Base-by-base conservation (phyloP, 1,140 invertebrate genomes). In the Agrilus planipennis region DNA sequence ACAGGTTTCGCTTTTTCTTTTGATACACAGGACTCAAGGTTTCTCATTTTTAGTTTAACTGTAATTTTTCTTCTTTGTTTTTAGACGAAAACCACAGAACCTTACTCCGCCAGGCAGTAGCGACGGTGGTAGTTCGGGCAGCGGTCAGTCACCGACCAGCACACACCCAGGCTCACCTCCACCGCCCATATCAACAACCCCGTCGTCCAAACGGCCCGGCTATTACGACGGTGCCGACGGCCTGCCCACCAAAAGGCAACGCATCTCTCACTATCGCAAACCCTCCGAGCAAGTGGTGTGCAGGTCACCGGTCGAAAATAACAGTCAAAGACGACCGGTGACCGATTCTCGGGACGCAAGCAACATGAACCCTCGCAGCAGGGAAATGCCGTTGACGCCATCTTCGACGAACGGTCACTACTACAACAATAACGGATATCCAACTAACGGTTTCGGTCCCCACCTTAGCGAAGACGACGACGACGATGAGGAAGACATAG, bases 101-200 rank as follows among this genome's bases (percentile, higher is more conserved):
- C 67, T 89, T 53, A 89, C 84, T 10, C 84, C 86, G 30, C 86
- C 85, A 6, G 76, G 84, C 32, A 86, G 82, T 51, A 85, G 81
- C 41, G 85, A 88, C 53, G 78, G 79, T 47, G 76, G 77, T 39
- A 73, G 71, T 45, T 79, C 76, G 28, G 74, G 75, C 49, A 72
- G 68, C 49, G 76, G 78, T 27, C 77, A 81, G 39, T 81, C 78
- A 21, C 79, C 79, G 0, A 79, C 74, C 38, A 77, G 71, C 41
- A 81, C 72, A 22, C 77, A 77, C 49, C 73, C 73, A 12, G 77
- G 76, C 39, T 77, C 72, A 46, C 75, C 75, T 19, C 74, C 75
- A 15, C 65, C 71, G 1, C 62, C 63, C 36, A 57, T 53, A 48
- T 42, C 51, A 39, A 50, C 71, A 70, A 19, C 71, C 71, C 19